These are phyloP conservation scores for Chunga burmeisteri DNA, from an alignment of 2,113 vertebrate species.

Conservation along the genomic window DNA sequence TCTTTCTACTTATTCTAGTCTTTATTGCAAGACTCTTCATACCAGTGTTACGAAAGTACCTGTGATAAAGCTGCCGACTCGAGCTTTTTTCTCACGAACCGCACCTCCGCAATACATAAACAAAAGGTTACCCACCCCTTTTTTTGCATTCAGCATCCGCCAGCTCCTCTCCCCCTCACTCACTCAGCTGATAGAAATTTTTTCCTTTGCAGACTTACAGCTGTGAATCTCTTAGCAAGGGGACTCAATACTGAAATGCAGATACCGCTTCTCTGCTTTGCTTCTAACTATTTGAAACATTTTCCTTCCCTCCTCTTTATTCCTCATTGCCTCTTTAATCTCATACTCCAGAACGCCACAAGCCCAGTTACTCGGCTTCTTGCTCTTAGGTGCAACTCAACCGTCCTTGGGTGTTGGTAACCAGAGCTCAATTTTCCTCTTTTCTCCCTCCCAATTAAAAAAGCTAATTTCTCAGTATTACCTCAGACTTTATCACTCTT, in stretches of 20 bases:
- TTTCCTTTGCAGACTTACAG: neutral
- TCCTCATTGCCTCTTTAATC: neutral
- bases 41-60: neutral
- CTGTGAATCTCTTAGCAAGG: neutral
- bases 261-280: neutral
- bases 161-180: neutral
- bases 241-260: neutral
- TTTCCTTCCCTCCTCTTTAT: neutral
- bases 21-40: neutral
- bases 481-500: neutral
- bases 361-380: neutral
- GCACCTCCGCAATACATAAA: neutral
- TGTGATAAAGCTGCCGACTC: neutral
- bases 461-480: neutral
- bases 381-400: neutral
- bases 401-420: rapidly evolving
- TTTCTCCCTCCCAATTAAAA: neutral
- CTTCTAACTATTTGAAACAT: neutral
- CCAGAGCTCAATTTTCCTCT: neutral
- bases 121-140: neutral
- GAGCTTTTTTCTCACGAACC: neutral
- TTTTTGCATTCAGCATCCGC: neutral
- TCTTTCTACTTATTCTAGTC: neutral
- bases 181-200: neutral
- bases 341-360: neutral